Base-by-base conservation (phyloP, 2,888 invertebrate species). In the Druceiella hillmani region DNA sequence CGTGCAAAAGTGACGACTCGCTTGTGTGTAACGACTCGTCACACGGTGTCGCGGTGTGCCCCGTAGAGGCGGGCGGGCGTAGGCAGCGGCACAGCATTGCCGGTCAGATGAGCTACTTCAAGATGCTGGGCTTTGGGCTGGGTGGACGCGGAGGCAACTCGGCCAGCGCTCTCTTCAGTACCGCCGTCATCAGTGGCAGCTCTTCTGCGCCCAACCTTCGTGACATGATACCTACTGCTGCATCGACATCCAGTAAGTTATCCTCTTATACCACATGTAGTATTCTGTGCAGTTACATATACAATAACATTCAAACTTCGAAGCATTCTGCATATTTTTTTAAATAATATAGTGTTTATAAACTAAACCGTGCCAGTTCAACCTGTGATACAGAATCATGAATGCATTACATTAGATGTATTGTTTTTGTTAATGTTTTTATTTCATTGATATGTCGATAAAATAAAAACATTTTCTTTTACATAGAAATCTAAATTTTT, bases 81-180 rank as follows among this genome's bases (percentile, higher is more conserved):
- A 87, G 87, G 73, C 90, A 90, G 78, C 86, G 90, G 72, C 90
- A 91, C 87, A 90, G 90, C 80, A 87, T 91, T 79, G 87, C 88
- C 75, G 89, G 89, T 76, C 90, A 90, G 83, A 86, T 88, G 85
- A 87, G 83, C 80, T 87, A 87, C 80, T 86, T 85, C 79, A 87
- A 87, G 81, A 82, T 87, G 81, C 78, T 87, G 75, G 86, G 86
- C 58, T 83, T 87, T 69, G 81, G 64, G 49, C 13, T 17, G 4
- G 66, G 61, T 51, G 62, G 69, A 50, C 66, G 64, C 51, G 69
- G 73, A 55, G 74, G 64, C 61, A 82, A 81, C 53, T 81, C 75
- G 51, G 75, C 86, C 50, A 89, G 86, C 63, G 88, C 89, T 45
- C 80, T 95, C 52, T 94, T 95, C 78, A 91, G 90, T 63, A 95